These are phyloP conservation scores for Trinorchestia longiramus DNA, from an alignment of 1,140 invertebrate species.

Conservation along the genomic window DNA sequence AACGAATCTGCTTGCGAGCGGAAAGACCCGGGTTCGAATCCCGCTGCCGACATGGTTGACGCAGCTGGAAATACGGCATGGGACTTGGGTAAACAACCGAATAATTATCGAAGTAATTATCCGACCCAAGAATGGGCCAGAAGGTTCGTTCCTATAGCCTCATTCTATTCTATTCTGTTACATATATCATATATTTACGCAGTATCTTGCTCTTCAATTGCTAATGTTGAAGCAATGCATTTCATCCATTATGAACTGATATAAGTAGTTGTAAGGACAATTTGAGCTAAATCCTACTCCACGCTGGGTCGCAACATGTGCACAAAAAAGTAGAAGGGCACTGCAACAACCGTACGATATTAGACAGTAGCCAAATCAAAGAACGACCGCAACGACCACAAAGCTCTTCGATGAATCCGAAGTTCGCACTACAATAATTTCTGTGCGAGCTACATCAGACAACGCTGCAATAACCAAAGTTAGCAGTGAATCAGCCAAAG, in stretches of 20 bases:
- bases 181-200: too few relatives aligned
- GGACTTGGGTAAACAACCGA: too few relatives aligned
- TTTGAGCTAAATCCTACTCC: not conserved
- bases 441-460: not conserved
- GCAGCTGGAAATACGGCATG: too few relatives aligned
- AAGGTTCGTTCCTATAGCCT: too few relatives aligned
- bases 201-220: not conserved
- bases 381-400: not conserved
- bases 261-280: not conserved
- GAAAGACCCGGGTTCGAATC: too few relatives aligned
- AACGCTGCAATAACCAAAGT: not conserved
- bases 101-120: too few relatives aligned
- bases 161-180: too few relatives aligned
- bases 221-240: not conserved
- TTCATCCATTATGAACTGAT: not conserved
- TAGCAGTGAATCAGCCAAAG: not conserved
- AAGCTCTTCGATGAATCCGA: not conserved
- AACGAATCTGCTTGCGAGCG: too few relatives aligned
- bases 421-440: not conserved
- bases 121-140: too few relatives aligned
- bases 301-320: not conserved
- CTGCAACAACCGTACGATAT: not conserved
- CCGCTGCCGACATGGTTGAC: too few relatives aligned
- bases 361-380: not conserved
- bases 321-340: not conserved